Base-by-base conservation (phyloP, 1,140 invertebrate species). In the Micrasema minimum region DNA sequence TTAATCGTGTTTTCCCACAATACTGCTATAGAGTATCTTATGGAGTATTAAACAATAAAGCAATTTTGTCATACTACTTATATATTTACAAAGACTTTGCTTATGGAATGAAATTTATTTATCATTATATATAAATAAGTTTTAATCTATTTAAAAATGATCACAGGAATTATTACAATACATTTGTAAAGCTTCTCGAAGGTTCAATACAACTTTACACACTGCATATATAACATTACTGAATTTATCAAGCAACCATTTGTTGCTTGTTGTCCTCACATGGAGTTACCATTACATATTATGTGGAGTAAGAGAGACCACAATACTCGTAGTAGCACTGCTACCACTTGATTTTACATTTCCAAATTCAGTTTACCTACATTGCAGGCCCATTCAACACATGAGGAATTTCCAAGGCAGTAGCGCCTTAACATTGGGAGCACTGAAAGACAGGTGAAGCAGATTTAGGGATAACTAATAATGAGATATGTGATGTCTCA, bases 21-120 rank as follows among this genome's bases (percentile, higher is more conserved):
- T 55, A 68, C 66, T 67, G n/a, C n/a, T 35, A 68, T 57, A 31
- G 26, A 31, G 26, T 70, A 62, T 70, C 55, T 62, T 50, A 70
- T 22, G 50, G 57, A 64, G 68, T 70, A 69, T 69, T 70, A 62
- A 70, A 51, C 48, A 64, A 64, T 70, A 50, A 70, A 62, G 68
- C 68, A 64, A 62, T 70, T 70, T 70, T 70, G 68, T 70, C 57
- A 70, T 70, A 64, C 57, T 70, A 62, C 50, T 64, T 51, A 53
- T 70, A 70, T 70, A 70, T 70, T 70, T 70, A 70, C 68, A 70
- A 68, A 51, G 67, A 69, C 67, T 68, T 69, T 62, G 68, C 68
- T 70, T 64, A 70, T 64, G 68, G 68, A 70, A 70, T 70, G 68
- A 70, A 70, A 64, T 70, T 70, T 70, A 70, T 55, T 53, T 51